Base-by-base conservation (phyloP, 2,888 invertebrate genomes). In the Bellardia bayeri region DNA sequence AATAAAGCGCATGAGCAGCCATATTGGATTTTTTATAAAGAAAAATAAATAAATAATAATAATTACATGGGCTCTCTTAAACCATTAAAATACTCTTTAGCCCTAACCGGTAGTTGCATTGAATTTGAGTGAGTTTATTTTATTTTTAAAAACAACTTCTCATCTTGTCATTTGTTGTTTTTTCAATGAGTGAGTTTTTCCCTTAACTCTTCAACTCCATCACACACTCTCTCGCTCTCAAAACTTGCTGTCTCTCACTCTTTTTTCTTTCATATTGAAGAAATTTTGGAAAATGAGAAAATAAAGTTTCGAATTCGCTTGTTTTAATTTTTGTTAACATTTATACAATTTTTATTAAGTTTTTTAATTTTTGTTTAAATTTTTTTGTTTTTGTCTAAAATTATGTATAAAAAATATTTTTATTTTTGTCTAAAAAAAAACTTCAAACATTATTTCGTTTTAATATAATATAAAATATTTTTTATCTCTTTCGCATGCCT, bases 1-100 rank as follows among this genome's bases (percentile, higher is more conserved):
- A 58, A 54, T 81, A 88, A 84, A 75, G 85, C 83, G 87, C 88
- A 88, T 87, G 88, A 80, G 82, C 88, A 88, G 87, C 87, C 88
- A 88, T 88, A 82, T 88, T 88, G 84, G 33, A 79, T 87, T 87
- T 85, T n/a, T 40, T 16, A 14, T 33, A 49, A 79, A 74, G 4
- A 51, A 51, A 69, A 42, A 61, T 80, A 63, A 78, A 85, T 69
- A 63, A 42, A 74, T 66, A 78, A 72, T 51, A 42, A 74, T 66
- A 63, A 45, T 78, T 63, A 54, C 45, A 8, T 40, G 23, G 0
- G 4, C 4, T 42, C 40, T 72, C 40, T 51, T 71, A n/a, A 58
- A 16, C 3, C 13, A n/a, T 2, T 16, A 74, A 37, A 3, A 8
- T 3, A 51, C 74, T 81, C 63, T 68, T 64, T n/a, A 68, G 51